These are phyloP conservation scores for Rhagonycha fulva DNA, from an alignment of 2,888 invertebrate genomes.

Conservation along the genomic window DNA sequence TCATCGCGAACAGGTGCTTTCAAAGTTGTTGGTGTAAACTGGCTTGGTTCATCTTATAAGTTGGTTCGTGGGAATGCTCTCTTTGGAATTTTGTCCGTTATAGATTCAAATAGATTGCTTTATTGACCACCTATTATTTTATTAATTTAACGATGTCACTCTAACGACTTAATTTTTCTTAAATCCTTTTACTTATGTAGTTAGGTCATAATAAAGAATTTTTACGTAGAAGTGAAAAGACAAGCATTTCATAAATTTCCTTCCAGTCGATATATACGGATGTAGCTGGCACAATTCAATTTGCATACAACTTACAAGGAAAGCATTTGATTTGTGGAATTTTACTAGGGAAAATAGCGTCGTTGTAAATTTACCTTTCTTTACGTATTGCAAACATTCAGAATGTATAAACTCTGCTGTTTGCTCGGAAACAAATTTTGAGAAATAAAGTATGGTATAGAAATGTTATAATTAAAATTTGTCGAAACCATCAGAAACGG, in stretches of 20 bases:
- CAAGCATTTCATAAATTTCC: slow-evolving; percentile 7
- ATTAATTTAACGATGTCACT: neutral
- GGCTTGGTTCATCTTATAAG: slow-evolving; percentile 10
- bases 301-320: slow-evolving; percentile 5
- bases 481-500: neutral
- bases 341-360: neutral
- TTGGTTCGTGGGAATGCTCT: slow-evolving; percentile 22
- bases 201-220: neutral
- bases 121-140: neutral
- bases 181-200: slow-evolving; percentile 1
- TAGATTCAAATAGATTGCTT: neutral
- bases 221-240: neutral
- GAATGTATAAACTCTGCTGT: neutral
- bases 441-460: neutral
- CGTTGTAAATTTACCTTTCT: neutral
- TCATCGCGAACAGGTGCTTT: neutral
- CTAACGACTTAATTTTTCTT: neutral
- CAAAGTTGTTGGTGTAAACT: slow-evolving; percentile 9
- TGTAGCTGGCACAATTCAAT: slow-evolving; percentile 8
- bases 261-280: slow-evolving; percentile 4
- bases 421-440: neutral
- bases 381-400: neutral
- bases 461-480: neutral
- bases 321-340: slow-evolving; percentile 7
- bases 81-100: slow-evolving; percentile 14